A percentile compares a stretch with the other conserved stretches of the same genome.
phyloP scores from a whole-genome alignment of 2,113 vertebrate species.

The human (Homo sapiens) region GRCh38 chr14:92848501-92849000 shows the following conservation, averaged over 20 bases:
- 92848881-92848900: neutral
- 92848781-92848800: neutral
- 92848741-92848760: neutral
- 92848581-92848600: too few species aligned
- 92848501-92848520: too few species aligned
- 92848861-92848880: neutral
- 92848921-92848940: neutral
- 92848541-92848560: too few species aligned
- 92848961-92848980: neutral
- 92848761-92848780: neutral
- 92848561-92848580: too few species aligned
- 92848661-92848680: rapidly evolving
- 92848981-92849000: neutral
- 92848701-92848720: neutral
- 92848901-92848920: neutral
- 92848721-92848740: neutral
- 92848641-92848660: neutral
- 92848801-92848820: neutral
- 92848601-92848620: too few species aligned
- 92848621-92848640: too few species aligned
- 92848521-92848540: too few species aligned
- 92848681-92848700: neutral
- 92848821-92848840: neutral
- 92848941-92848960: neutral
- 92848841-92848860: neutral